Percentiles rank a stretch among this genome's conserved stretches.
phyloP scores from a whole-genome alignment of 1,140 invertebrate genomes.

The Eumaeus atala region DNA sequence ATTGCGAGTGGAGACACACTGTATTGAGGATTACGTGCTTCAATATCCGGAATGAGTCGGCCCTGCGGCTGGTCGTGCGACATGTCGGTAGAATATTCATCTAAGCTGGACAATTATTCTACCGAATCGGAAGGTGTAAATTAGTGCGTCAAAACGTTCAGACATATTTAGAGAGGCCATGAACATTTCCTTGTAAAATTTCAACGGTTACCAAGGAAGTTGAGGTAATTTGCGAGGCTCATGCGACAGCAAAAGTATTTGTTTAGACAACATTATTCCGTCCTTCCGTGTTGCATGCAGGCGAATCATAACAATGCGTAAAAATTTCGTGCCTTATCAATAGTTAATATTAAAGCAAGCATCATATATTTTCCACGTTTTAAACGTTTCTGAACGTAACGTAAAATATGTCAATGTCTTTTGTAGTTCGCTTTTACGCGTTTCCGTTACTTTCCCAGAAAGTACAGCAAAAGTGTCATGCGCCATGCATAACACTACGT shows the following conservation, averaged over 20 bases:
- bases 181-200: constrained; percentile 38
- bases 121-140: constrained; percentile 33
- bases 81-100: no score
- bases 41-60: constrained; percentile 67
- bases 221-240: constrained; percentile 36
- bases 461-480: no score
- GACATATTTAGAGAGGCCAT: constrained; percentile 36
- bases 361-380: no score
- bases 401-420: no score
- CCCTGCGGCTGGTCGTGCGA: constrained; percentile 29
- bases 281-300: constrained; percentile 7
- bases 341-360: no score
- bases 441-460: no score
- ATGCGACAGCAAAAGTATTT: constrained; percentile 33
- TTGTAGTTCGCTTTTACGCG: no score
- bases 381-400: no score
- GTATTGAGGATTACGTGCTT: constrained; percentile 70
- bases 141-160: constrained; percentile 42
- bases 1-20: constrained; percentile 67
- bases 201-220: constrained; percentile 39
- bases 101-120: no score
- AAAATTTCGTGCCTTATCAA: no score
- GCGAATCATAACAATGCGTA: no score
- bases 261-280: constrained; percentile 28
- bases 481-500: no score